Base-by-base conservation (phyloP, 2,797 vertebrate genomes). In the Hephaestus fuliginosus region DNA sequence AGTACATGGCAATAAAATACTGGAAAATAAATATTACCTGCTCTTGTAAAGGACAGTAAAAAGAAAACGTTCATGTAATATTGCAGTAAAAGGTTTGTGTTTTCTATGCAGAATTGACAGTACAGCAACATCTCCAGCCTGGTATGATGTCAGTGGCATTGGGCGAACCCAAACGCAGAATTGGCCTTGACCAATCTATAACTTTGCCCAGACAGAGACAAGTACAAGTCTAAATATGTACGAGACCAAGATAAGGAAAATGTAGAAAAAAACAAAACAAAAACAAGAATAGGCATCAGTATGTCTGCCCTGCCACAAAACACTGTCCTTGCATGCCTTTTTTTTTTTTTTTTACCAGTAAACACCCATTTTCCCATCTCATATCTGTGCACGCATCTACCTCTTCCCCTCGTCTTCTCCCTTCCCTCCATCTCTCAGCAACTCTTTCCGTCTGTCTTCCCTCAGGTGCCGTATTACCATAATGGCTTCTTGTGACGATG, bases 391-490 rank as follows among this genome's bases (percentile, higher is more conserved):
- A 66, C 60, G 36, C n/a, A 41, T 76, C 65, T 55, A 57, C 77
- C 67, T 76, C 78, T 74, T 80, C 36, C 67, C 65, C 65, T 79
- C 64, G 43, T 76, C 70, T 65, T 67, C 63, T 58, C 43, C 30
- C 39, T n/a, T 82, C 63, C 68, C 67, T 86, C 80, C 78, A 55
- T 87, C 48, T 80, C 78, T 70, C 69, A 65, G 71, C 81, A 84
- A 73, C 82, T 85, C 91, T 70, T 84, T 87, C 82, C 74, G 74
- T 91, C 93, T 92, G 87, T 83, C 89, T 93, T 92, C 95, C 95
- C 95, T 94, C 93, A 95, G 95, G 95, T 95, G 95, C 91, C 58
- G 79, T 92, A 95, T 96, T 96, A 95, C 90, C 94, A 95, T 95
- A 96, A 96, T 95, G 94, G 92, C 91, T 94, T 93, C 92, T 94